A percentile compares a stretch with the other conserved stretches of the same genome.
Conservation (phyloP, 37 sponge, comb jelly and placozoan species). For the Halichondria panicea region DNA sequence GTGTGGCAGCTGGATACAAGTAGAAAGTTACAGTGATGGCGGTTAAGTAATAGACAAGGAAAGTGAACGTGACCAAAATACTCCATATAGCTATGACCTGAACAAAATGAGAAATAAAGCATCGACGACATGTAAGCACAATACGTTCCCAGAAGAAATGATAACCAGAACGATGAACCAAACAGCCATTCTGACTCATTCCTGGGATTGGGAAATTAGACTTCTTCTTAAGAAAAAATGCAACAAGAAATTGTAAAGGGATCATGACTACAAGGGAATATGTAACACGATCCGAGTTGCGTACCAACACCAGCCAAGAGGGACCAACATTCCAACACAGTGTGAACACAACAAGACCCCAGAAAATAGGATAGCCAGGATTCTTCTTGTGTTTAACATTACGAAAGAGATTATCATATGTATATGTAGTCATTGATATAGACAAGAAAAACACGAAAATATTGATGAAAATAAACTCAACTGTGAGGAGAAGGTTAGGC, state of each 20-base stretch:
- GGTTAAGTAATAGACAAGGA: constrained; percentile 28
- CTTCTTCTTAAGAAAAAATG: constrained; percentile 35
- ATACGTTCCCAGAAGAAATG: not conserved
- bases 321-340: constrained; percentile 49
- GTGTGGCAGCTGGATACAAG: constrained; percentile 23
- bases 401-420: constrained; percentile 34
- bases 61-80: constrained; percentile 37
- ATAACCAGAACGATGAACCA: not conserved
- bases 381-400: constrained; percentile 23
- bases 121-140: not conserved
- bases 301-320: constrained; percentile 30
- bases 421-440: not conserved
- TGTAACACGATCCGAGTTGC: not conserved
- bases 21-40: constrained; percentile 45
- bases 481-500: not conserved
- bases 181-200: not conserved
- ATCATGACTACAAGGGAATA: constrained; percentile 17
- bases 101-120: constrained; percentile 5
- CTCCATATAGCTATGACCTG: constrained; percentile 46
- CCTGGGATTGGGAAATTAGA: constrained; percentile 49
- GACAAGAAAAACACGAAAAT: constrained; percentile 47
- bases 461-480: constrained; percentile 17
- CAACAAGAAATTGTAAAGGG: constrained; percentile 31
- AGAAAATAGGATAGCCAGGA: constrained; percentile 57
- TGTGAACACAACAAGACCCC: constrained; percentile 21